Percentiles rank a stretch among this genome's conserved stretches.
phyloP scores from a whole-genome alignment of 2,113 vertebrate genomes.

The Pelusios castaneus region DNA sequence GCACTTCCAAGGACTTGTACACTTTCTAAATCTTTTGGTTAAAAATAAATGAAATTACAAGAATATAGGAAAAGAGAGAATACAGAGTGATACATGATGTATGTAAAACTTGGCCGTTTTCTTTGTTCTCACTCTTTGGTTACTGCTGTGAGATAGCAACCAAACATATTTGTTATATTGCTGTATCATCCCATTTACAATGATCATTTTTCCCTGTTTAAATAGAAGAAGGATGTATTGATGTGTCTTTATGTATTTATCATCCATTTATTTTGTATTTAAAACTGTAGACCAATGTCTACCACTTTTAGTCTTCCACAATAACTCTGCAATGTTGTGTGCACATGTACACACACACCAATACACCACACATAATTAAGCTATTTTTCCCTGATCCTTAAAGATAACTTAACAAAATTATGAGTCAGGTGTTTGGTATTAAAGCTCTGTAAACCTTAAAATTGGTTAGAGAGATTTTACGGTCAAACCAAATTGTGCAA shows the following conservation, averaged over 20 bases:
- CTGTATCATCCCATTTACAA: constrained; percentile 34
- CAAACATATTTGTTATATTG: constrained; percentile 42
- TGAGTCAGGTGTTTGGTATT: background rate
- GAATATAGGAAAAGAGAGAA: fast-evolving
- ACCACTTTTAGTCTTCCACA: background rate
- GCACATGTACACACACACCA: background rate
- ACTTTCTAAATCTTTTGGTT: background rate
- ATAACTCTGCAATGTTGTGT: background rate
- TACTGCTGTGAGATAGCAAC: constrained; percentile 32
- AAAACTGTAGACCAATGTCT: background rate
- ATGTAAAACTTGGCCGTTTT: background rate
- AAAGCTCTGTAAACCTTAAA: background rate
- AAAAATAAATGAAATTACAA: background rate
- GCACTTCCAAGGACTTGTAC: background rate
- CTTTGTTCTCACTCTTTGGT: background rate
- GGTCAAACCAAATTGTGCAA: too few relatives aligned
- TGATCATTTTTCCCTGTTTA: background rate
- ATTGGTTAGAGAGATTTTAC: fast-evolving
- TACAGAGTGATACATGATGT: background rate
- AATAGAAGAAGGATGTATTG: background rate
- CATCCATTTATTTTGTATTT: background rate
- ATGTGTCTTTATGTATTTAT: constrained; percentile 22
- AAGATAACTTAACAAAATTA: background rate
- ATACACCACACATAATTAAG: fast-evolving
- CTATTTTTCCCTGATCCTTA: background rate